Base-by-base conservation (phyloP, 2,888 invertebrate genomes). In the Drosophila mulleri region DNA sequence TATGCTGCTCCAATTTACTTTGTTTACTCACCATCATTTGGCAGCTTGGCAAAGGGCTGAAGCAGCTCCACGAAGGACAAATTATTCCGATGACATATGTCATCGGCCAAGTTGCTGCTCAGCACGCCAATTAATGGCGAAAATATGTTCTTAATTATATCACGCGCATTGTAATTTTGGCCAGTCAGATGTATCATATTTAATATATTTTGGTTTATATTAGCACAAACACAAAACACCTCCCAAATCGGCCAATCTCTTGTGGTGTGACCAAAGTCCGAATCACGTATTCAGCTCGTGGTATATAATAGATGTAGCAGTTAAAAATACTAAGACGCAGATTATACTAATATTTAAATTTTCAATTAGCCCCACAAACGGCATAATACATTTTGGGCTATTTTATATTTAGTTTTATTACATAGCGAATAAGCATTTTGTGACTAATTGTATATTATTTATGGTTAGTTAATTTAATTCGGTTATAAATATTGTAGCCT, bases 61-160 rank as follows among this genome's bases (percentile, higher is more conserved):
- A 98, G 93, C 74, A 99, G 93, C 93, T 98, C 98, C 61, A 96
- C 96, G 91, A 98, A 98, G 41, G 96, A 95, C 72, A 99, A 94
- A 93, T 98, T 98, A 93, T 98, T 98, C 91, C 98, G 98, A 82
- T 96, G 95, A 90, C 98, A 97, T 65, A 96, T 94, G 89, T 95
- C 95, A 88, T 98, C 97, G 14, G 97, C 98, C 92, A 95, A 95
- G 47, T 95, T 94, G 89, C 97, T 98, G 90, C 96, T 96, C 80
- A 98, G 94, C 29, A 97, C 96, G 56, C 98, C 98, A 77, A 98
- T 95, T 92, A 97, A 95, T 1, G 98, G 98, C 52, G 97, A 97
- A 93, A 98, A 98, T 47, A 97, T 96, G 93, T 96, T 96, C 93
- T 96, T 96, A 80, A 98, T 96, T 92, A 98, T 97, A 93, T 98